These are phyloP conservation scores for Acrobasis repandana DNA, from an alignment of 2,888 invertebrate genomes.

Conservation along the genomic window DNA sequence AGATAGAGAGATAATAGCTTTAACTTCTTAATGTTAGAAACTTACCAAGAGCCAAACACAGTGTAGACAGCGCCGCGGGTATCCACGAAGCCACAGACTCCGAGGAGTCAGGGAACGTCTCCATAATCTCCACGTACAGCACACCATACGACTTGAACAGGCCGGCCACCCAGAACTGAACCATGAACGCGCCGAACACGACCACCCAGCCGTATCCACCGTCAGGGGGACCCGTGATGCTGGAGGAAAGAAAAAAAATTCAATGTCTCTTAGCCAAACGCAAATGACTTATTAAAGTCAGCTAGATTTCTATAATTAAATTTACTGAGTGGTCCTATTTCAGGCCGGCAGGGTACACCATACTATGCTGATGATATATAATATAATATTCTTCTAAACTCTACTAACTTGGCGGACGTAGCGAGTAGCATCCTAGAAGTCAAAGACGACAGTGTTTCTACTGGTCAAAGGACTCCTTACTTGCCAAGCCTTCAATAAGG, in stretches of 20 bases:
- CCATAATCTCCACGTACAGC: conserved; percentile 90
- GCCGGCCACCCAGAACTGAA: conserved; percentile 92
- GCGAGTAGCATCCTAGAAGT: too few species aligned
- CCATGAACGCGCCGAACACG: conserved; percentile 89
- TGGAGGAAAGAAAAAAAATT: conserved; percentile 28
- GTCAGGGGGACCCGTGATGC: conserved; percentile 80
- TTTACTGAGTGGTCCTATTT: too few species aligned
- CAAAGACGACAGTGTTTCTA: too few species aligned
- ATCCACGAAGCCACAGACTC: conserved; percentile 91
- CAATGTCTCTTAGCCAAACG: not conserved
- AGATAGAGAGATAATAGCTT: too few species aligned
- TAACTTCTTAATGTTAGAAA: conserved; percentile 18
- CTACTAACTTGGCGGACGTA: too few species aligned
- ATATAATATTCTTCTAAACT: too few species aligned
- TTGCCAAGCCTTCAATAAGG: too few species aligned
- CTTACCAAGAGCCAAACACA: conserved; percentile 88
- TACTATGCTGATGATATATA: too few species aligned
- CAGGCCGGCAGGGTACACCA: too few species aligned
- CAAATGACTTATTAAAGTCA: too few species aligned
- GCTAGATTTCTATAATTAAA: too few species aligned
- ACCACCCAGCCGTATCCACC: conserved; percentile 91
- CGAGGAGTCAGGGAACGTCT: conserved; percentile 88
- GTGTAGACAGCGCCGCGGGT: conserved; percentile 89
- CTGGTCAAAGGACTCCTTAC: too few species aligned
- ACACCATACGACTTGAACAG: conserved; percentile 92